Evolutionary conservation across 2,888 invertebrate genomes (phyloP).

Genomic region (Patella depressa): DNA sequence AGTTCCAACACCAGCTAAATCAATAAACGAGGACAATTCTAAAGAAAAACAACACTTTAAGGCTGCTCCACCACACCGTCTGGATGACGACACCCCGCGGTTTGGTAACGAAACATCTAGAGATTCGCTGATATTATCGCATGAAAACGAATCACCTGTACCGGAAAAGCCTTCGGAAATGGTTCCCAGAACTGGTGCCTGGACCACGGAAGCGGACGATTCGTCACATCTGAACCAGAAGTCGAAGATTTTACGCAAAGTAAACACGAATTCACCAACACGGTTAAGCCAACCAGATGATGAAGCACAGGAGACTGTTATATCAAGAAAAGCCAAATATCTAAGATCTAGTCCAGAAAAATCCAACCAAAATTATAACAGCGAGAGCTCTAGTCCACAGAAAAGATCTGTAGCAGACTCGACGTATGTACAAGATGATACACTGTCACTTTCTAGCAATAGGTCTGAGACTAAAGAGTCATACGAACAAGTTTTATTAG

Average conservation of each 20-base stretch:
- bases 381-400: neutral
- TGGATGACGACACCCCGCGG: neutral
- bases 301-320: neutral
- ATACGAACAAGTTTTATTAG: slow-evolving; percentile 50
- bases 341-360: neutral
- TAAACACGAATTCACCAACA: neutral
- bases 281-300: neutral
- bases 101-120: neutral
- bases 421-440: neutral
- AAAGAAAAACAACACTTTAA: neutral
- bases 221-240: neutral
- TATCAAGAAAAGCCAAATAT: neutral
- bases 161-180: neutral
- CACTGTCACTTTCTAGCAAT: neutral
- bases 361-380: neutral
- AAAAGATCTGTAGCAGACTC: neutral
- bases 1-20: neutral
- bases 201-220: neutral
- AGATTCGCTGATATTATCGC: neutral
- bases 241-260: neutral
- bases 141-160: neutral
- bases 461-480: slow-evolving; percentile 33
- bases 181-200: neutral
- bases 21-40: neutral
- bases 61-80: neutral